These are phyloP conservation scores for Corapipo altera DNA, from an alignment of 2,113 vertebrate species.

Conservation along the genomic window DNA sequence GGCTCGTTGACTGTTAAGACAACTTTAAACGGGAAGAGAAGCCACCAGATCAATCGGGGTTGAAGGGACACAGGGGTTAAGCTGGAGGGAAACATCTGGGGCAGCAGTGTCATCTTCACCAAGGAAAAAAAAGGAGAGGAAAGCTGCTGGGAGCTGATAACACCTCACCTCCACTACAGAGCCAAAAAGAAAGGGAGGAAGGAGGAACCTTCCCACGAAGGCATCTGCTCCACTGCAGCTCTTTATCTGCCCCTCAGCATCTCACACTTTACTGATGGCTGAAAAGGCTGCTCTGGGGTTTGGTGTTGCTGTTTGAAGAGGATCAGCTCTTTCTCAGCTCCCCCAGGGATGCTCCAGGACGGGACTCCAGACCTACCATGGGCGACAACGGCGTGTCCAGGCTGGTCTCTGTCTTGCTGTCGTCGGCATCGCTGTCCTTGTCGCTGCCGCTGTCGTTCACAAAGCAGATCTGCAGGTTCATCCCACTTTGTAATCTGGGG, in stretches of 20 bases:
- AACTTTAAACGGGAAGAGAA: neutral
- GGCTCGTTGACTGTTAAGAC: neutral
- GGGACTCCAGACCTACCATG: slow-evolving; percentile 78
- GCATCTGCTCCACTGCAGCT: neutral
- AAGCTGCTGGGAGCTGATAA: neutral
- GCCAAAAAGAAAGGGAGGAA: neutral
- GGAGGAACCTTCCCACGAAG: neutral
- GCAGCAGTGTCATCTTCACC: rapidly evolving
- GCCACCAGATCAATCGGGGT: neutral
- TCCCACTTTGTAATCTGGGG: slow-evolving; percentile 92
- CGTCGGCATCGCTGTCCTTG: slow-evolving; percentile 97
- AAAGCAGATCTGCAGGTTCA: slow-evolving; percentile 99
- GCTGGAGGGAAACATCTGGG: neutral
- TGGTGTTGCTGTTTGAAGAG: rapidly evolving
- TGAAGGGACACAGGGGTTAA: neutral
- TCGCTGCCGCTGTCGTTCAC: slow-evolving; percentile 98
- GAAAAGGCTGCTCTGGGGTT: neutral
- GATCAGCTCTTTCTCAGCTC: neutral
- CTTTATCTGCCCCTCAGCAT: neutral
- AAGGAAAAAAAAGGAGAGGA: neutral
- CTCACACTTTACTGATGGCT: rapidly evolving
- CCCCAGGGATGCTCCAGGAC: neutral
- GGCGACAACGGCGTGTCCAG: slow-evolving; percentile 95
- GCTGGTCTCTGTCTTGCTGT: slow-evolving; percentile 98
- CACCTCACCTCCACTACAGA: neutral